Percentiles rank a stretch among this genome's conserved stretches.
Evolutionary conservation across 2,797 vertebrate species (phyloP).

Genomic region (Delichon dasypus): DNA sequence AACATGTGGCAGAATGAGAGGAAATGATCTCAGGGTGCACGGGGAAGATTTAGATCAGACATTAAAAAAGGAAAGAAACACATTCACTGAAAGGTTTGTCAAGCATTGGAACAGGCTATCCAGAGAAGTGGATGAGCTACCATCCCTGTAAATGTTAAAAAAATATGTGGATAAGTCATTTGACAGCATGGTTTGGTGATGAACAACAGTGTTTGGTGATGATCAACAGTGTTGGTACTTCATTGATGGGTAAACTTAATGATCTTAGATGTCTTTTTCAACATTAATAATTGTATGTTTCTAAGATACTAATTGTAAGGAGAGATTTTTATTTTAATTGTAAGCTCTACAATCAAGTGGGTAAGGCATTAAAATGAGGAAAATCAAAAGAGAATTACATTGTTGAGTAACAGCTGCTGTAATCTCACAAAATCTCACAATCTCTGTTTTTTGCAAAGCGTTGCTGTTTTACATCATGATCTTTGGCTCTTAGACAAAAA

Average conservation of each 20-base stretch:
- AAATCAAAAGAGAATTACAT: neutral
- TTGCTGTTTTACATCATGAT: neutral
- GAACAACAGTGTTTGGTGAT: too few relatives aligned
- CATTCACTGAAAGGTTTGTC: neutral
- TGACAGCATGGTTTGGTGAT: neutral
- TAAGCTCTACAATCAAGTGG: neutral
- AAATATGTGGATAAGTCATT: neutral
- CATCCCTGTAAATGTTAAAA: neutral
- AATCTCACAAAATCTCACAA: neutral
- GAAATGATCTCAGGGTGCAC: neutral
- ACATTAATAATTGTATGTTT: neutral
- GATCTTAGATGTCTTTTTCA: neutral
- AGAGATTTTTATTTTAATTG: neutral
- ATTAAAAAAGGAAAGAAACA: neutral
- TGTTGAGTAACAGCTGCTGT: neutral
- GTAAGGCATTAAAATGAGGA: neutral
- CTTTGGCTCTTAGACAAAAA: neutral
- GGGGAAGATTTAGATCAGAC: neutral
- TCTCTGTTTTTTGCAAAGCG: neutral
- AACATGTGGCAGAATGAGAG: neutral
- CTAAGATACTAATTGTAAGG: neutral
- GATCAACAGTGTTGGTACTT: too few relatives aligned
- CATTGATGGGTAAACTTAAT: accelerated
- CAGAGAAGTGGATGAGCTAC: neutral
- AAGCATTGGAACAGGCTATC: neutral